Base-by-base conservation (phyloP, 2,888 invertebrate genomes). In the Microdon myrmicae region DNA sequence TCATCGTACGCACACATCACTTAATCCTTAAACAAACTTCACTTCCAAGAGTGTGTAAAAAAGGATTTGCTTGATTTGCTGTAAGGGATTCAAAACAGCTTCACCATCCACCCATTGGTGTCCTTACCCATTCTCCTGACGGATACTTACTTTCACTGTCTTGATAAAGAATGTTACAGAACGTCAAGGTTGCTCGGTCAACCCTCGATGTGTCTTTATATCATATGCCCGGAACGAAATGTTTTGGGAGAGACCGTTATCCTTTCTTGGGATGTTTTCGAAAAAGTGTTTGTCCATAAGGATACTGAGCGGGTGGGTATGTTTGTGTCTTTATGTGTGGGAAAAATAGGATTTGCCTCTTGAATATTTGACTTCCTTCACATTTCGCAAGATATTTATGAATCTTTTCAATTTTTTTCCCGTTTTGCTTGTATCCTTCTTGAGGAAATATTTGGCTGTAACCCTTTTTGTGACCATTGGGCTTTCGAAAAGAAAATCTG, bases 21-120 rank as follows among this genome's bases (percentile, higher is more conserved):
- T 64, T 64, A 64, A 64, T 64, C 64, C 64, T 64, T 64, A 53
- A 64, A 64, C 64, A 64, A 64, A 64, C 64, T 64, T 64, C 64
- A 64, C 64, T 64, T 58, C 51, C 37, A 53, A 64, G 58, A 64
- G 64, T 64, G 64, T 64, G 64, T 64, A 64, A 64, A 64, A 64
- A 58, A 58, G 64, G 64, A 64, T 64, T 64, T 64, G 64, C 64
- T 64, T 64, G 64, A 64, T 64, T 64, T 64, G 64, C 64, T 64
- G 64, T 64, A 64, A 58, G 58, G 64, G 64, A 64, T 64, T 64
- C 64, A 58, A 64, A 64, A 58, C 45, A 64, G 51, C 58, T 53
- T 28, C 49, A 31, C 56, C 44, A 14, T n/a, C 41, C 25, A 37
- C 31, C 34, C n/a, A n/a, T n/a, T n/a, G n/a, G n/a, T n/a, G n/a